A percentile compares a stretch with the other conserved stretches of the same genome.
These are phyloP conservation scores for Colletes gigas DNA, from an alignment of 1,140 invertebrate genomes.

Conservation along the genomic window DNA sequence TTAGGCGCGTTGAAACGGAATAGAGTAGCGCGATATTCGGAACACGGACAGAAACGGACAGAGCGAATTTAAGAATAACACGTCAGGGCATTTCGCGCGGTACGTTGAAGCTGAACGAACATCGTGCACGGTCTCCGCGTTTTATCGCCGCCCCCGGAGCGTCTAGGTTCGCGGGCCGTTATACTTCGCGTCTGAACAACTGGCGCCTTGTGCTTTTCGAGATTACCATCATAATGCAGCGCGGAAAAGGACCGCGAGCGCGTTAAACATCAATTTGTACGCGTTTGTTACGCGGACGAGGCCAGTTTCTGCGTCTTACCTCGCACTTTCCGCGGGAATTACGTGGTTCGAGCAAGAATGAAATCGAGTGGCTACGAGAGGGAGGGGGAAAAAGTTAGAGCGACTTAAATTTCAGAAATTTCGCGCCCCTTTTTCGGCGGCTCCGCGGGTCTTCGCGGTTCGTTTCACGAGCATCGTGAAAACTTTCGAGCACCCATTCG, in stretches of 20 bases:
- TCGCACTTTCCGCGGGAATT: not conserved
- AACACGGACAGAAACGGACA: not conserved
- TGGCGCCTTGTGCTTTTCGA: slow-evolving; percentile 27
- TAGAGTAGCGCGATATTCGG: slow-evolving; percentile 12
- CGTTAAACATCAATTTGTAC: slow-evolving; percentile 28
- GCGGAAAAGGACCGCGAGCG: slow-evolving; percentile 5
- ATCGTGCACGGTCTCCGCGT: slow-evolving; percentile 15
- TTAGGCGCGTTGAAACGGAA: not conserved
- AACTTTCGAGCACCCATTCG: too few species aligned
- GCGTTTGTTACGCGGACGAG: not conserved
- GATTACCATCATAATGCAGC: slow-evolving; percentile 40
- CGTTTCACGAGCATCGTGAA: too few species aligned
- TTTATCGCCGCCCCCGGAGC: slow-evolving; percentile 11
- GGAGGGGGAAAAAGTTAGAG: not conserved
- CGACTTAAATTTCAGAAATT: not conserved
- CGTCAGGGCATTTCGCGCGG: slow-evolving; percentile 1
- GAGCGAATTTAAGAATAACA: slow-evolving; percentile 37
- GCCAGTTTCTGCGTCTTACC: not conserved
- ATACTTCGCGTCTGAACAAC: not conserved
- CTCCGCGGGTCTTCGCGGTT: too few species aligned
- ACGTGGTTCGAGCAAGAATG: not conserved
- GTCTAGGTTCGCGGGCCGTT: not conserved
- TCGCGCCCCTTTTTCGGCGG: too few species aligned
- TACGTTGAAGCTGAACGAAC: slow-evolving; percentile 46
- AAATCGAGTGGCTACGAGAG: not conserved